Percentiles rank a stretch among this genome's conserved stretches.
Evolutionary conservation across 92 coral and sea anemone genomes (phyloP).

Genomic region (Siderastrea radians): DNA sequence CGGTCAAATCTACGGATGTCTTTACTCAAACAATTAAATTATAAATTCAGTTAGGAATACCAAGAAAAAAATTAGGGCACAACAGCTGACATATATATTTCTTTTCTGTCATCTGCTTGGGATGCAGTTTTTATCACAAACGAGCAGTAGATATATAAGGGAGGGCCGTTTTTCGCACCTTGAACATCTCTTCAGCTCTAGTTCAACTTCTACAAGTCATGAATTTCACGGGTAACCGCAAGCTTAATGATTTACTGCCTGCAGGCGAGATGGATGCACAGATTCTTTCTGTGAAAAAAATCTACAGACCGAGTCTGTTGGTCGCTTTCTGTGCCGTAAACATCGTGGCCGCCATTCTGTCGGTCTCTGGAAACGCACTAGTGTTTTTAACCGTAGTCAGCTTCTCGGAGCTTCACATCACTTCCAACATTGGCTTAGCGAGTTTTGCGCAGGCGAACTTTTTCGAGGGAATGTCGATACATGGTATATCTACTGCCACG

Average conservation of each 20-base stretch:
- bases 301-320: slow-evolving; percentile 3
- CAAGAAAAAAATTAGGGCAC: no score
- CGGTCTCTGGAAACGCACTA: slow-evolving; percentile 15
- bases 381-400: slow-evolving; percentile 1
- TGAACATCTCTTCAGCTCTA: no score
- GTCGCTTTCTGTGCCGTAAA: slow-evolving; percentile 11
- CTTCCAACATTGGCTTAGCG: slow-evolving; percentile 30
- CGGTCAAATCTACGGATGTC: no score
- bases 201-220: not conserved
- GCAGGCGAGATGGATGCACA: not conserved
- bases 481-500: not conserved
- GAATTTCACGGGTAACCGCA: slow-evolving; percentile 9
- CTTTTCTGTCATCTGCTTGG: no score
- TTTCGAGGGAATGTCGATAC: not conserved
- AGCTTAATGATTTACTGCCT: not conserved
- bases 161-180: no score
- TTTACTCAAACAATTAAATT: no score
- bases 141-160: no score
- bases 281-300: not conserved
- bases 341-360: not conserved
- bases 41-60: no score
- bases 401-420: slow-evolving; percentile 20
- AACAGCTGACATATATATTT: no score
- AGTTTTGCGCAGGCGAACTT: slow-evolving; percentile 17
- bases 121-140: no score